Evolutionary conservation across 2,797 vertebrate genomes (phyloP).

Genomic region (Lutjanus campechanus): DNA sequence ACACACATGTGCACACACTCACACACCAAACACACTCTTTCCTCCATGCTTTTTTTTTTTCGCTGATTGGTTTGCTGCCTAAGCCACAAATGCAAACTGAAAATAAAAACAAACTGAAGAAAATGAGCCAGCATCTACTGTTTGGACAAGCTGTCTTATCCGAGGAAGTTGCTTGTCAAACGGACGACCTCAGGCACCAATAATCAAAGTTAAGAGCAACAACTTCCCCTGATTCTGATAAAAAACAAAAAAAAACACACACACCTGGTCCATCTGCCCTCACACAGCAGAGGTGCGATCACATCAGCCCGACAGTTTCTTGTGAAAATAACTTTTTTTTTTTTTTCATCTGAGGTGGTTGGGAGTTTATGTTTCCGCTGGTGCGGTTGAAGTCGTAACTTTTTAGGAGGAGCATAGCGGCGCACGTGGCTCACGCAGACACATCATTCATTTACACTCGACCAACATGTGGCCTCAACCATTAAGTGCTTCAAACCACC

Average conservation of each 20-base stretch:
- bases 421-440: constrained; percentile 42
- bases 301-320: constrained; percentile 27
- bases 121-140: constrained; percentile 11
- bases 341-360: constrained; percentile 17
- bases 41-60: constrained; percentile 1
- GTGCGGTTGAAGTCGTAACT: constrained; percentile 39
- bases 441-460: constrained; percentile 53
- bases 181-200: neutral
- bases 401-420: constrained; percentile 41
- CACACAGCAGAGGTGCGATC: constrained; percentile 26
- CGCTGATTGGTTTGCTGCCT: constrained; percentile 25
- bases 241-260: neutral
- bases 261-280: constrained; percentile 6
- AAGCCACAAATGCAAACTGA: constrained; percentile 50
- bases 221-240: neutral
- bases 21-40: constrained; percentile 10
- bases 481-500: constrained; percentile 51
- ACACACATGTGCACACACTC: constrained; percentile 34
- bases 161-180: constrained; percentile 46
- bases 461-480: constrained; percentile 44
- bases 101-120: constrained; percentile 49
- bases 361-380: constrained; percentile 62
- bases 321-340: constrained; percentile 41
- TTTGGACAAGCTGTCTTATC: constrained; percentile 51
- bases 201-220: neutral